Conservation (phyloP, 2,113 vertebrate genomes). For the Saccopteryx bilineata region DNA sequence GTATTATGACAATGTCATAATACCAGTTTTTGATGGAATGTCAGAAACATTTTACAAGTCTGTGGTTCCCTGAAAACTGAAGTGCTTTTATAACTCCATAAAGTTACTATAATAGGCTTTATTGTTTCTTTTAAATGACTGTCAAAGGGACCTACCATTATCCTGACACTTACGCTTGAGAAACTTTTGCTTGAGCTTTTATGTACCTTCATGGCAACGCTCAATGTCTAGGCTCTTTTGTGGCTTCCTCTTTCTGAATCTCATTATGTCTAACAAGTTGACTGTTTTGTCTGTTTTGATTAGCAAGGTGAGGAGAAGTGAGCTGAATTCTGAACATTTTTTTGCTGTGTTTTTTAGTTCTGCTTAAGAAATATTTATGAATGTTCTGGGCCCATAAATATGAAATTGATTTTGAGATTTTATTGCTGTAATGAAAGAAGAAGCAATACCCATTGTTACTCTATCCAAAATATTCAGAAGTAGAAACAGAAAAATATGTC, state of each 20-base stretch:
- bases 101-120: slow-evolving; percentile 75
- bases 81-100: slow-evolving; percentile 75
- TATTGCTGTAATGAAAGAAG: slow-evolving; percentile 67
- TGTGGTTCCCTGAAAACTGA: slow-evolving; percentile 66
- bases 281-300: slow-evolving; percentile 78
- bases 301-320: slow-evolving; percentile 70
- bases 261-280: slow-evolving; percentile 53
- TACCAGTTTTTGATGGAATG: slow-evolving; percentile 71
- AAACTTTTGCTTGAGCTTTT: slow-evolving; percentile 61
- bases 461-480: slow-evolving; percentile 82
- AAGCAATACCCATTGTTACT: slow-evolving; percentile 80
- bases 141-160: slow-evolving; percentile 77
- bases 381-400: slow-evolving; percentile 71
- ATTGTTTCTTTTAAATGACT: slow-evolving; percentile 75
- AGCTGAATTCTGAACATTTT: slow-evolving; percentile 74
- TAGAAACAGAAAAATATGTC: slow-evolving; percentile 82
- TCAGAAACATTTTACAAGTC: slow-evolving; percentile 80
- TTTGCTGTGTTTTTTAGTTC: slow-evolving; percentile 29
- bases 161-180: slow-evolving; percentile 71
- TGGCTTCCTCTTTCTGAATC: slow-evolving; percentile 48
- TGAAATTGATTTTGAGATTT: slow-evolving; percentile 76
- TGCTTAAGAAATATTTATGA: slow-evolving; percentile 80
- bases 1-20: slow-evolving; percentile 81
- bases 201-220: slow-evolving; percentile 43
- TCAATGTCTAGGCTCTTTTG: slow-evolving; percentile 57